A percentile compares a stretch with the other conserved stretches of the same genome.
Conservation (phyloP, 92 coral and sea anemone species). For the Porites evermanni region DNA sequence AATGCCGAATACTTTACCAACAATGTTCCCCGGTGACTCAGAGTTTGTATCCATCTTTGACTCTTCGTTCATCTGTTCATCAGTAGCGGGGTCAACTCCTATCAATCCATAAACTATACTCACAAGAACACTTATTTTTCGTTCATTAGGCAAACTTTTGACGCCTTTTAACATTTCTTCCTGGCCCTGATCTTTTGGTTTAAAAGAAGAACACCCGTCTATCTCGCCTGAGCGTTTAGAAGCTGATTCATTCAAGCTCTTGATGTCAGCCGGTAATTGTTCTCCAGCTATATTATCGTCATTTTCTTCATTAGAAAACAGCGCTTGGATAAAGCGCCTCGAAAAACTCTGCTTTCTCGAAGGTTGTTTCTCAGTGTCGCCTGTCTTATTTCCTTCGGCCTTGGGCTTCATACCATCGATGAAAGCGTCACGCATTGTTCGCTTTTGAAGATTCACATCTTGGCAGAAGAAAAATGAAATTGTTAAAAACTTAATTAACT, state of each 20-base stretch:
- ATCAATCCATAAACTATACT: background rate
- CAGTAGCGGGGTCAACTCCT: background rate
- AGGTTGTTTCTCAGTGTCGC: too few species aligned
- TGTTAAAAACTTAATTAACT: background rate
- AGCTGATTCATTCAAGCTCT: background rate
- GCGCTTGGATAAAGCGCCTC: background rate
- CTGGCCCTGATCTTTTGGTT: too few species aligned
- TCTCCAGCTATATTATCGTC: background rate
- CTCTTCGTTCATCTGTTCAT: background rate
- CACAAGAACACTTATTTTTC: constrained; percentile 1
- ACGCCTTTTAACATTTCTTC: constrained; percentile 5
- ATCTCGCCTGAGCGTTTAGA: background rate
- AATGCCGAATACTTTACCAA: background rate
- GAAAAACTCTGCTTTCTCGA: background rate
- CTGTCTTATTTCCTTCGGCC: background rate
- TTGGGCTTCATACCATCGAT: background rate
- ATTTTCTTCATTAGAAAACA: background rate
- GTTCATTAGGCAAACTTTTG: background rate
- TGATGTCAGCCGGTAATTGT: too few species aligned
- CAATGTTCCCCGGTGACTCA: too few species aligned
- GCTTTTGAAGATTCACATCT: background rate
- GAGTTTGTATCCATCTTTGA: background rate
- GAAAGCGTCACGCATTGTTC: background rate
- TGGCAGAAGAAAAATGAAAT: background rate
- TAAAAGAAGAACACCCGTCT: background rate